A percentile compares a stretch with the other conserved stretches of the same genome.
phyloP scores from a whole-genome alignment of 2,888 invertebrate species.

The Dioctria rufipes region DNA sequence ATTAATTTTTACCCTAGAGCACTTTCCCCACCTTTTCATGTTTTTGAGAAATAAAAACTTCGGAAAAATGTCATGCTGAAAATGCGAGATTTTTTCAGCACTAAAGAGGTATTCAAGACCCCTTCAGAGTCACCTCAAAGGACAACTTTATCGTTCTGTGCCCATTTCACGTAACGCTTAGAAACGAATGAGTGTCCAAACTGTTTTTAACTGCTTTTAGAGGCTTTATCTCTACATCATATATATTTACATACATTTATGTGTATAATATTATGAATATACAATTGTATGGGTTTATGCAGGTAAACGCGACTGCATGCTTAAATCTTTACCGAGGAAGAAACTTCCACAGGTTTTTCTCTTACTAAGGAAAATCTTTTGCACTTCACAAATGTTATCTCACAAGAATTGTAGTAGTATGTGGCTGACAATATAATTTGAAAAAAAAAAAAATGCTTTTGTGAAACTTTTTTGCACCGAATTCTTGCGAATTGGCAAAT shows the following conservation, averaged over 20 bases:
- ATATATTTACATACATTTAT: too few species aligned
- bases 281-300: not conserved
- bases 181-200: constrained; percentile 20
- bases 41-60: not conserved
- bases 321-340: constrained; percentile 1
- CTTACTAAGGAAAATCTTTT: too few species aligned
- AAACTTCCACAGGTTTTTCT: not conserved
- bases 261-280: too few species aligned
- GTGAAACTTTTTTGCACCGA: constrained; percentile 1
- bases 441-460: not conserved
- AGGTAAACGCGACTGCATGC: not conserved
- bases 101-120: constrained; percentile 1
- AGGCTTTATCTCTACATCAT: too few species aligned
- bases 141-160: constrained; percentile 2
- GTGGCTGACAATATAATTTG: too few species aligned
- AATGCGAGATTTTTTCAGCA: not conserved
- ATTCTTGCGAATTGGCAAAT: constrained; percentile 39
- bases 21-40: constrained; percentile 6
- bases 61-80: constrained; percentile 7
- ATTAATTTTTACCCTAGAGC: constrained; percentile 27
- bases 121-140: constrained; percentile 39
- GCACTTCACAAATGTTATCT: too few species aligned
- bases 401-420: too few species aligned
- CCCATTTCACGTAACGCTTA: constrained; percentile 13
- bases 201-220: too few species aligned